Conservation (phyloP, 2,797 vertebrate species). For the Ptychobarbus kaznakovi region DNA sequence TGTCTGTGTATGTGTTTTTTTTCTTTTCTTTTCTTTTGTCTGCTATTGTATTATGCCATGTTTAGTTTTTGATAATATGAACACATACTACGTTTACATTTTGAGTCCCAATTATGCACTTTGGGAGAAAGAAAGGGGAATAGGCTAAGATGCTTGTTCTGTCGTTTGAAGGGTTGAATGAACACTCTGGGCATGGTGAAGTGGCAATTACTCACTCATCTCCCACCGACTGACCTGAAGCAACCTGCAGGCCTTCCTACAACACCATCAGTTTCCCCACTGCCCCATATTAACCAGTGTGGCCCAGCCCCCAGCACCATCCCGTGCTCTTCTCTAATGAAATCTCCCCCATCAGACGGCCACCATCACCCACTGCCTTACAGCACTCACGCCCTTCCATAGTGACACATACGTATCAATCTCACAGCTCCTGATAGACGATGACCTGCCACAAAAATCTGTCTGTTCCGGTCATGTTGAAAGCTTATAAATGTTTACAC, state of each 20-base stretch:
- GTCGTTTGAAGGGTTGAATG: slow-evolving; percentile 51
- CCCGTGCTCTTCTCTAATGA: slow-evolving; percentile 27
- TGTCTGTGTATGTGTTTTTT: no score
- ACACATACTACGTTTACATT: background rate
- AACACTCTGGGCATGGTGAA: slow-evolving; percentile 53
- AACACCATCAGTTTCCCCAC: slow-evolving; percentile 55
- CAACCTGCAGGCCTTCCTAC: slow-evolving; percentile 51
- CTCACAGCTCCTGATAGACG: slow-evolving; percentile 56
- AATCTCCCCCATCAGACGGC: slow-evolving; percentile 49
- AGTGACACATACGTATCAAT: slow-evolving; percentile 50
- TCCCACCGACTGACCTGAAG: slow-evolving; percentile 40
- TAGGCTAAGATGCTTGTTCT: slow-evolving; percentile 27
- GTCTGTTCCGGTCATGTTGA: slow-evolving; percentile 23
- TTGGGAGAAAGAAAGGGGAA: background rate
- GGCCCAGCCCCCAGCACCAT: slow-evolving; percentile 56
- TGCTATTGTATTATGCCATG: background rate
- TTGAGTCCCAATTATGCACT: background rate
- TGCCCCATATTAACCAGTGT: slow-evolving; percentile 64
- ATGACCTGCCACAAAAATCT: slow-evolving; percentile 47
- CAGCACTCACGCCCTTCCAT: slow-evolving; percentile 43
- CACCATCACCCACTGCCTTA: slow-evolving; percentile 52
- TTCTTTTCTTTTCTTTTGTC: background rate
- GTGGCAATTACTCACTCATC: slow-evolving; percentile 59
- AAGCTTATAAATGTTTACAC: slow-evolving; percentile 27
- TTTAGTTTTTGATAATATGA: background rate